A percentile compares a stretch with the other conserved stretches of the same genome.
These are phyloP conservation scores for Callimorpha dominula DNA, from an alignment of 2,888 invertebrate species.

Conservation along the genomic window DNA sequence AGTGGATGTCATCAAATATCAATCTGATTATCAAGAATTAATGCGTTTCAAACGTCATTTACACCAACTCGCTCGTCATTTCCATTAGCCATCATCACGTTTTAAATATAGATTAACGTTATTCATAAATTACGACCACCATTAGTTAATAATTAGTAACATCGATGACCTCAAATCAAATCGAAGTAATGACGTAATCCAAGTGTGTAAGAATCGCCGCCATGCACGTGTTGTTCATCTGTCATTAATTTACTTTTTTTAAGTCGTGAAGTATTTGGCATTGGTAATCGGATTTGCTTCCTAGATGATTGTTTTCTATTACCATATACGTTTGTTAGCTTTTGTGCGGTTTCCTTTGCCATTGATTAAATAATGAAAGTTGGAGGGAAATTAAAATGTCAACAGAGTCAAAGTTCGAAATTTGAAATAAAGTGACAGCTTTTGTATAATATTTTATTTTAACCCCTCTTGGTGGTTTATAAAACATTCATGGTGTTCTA, in stretches of 20 bases:
- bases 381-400: background rate
- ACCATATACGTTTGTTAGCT: background rate
- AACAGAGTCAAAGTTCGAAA: background rate
- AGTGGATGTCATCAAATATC: too few relatives aligned
- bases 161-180: constrained; percentile 5
- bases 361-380: background rate
- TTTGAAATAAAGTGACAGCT: background rate
- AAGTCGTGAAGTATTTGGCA: constrained; percentile 6
- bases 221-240: background rate
- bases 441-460: background rate
- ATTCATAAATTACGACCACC: background rate
- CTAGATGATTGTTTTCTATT: constrained; percentile 1
- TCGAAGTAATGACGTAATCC: background rate
- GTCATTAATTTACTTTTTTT: background rate
- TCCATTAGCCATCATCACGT: background rate
- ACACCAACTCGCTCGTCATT: background rate
- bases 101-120: background rate
- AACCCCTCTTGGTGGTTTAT: background rate
- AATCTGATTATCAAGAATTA: too few relatives aligned
- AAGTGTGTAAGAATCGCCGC: background rate
- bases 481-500: background rate
- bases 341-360: constrained; percentile 2
- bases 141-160: background rate
- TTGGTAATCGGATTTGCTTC: background rate
- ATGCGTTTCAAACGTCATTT: background rate